These are phyloP conservation scores for Elephas maximus DNA, from an alignment of 2,113 vertebrate genomes.

Conservation along the genomic window DNA sequence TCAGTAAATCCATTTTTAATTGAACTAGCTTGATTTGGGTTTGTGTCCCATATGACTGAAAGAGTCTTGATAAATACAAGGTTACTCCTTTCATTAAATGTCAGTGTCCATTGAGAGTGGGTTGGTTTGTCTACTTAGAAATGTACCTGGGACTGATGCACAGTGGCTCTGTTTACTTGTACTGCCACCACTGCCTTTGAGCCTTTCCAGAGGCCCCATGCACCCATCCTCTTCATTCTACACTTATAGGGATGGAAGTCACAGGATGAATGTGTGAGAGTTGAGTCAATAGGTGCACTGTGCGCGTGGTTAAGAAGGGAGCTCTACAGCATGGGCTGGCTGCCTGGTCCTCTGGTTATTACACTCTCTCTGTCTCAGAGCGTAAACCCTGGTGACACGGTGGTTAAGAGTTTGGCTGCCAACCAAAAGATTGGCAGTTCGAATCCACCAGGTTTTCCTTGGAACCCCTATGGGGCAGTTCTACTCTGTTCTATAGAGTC, in stretches of 20 bases:
- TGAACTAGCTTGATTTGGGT: neutral
- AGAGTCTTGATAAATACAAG: neutral
- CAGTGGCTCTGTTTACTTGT: neutral
- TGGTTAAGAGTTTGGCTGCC: too few species aligned
- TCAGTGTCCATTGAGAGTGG: neutral
- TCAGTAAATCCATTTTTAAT: neutral
- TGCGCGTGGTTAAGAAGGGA: neutral
- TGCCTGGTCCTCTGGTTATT: neutral
- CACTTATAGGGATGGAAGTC: neutral
- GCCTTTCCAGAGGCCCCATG: neutral
- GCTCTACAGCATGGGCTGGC: too few species aligned
- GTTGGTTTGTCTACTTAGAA: neutral
- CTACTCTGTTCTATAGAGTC: too few species aligned
- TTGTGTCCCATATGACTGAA: neutral
- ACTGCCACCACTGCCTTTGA: neutral
- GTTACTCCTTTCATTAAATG: neutral
- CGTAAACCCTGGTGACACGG: neutral
- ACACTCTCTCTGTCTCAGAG: neutral
- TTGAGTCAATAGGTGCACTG: neutral
- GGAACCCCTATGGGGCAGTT: too few species aligned
- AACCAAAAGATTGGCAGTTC: too few species aligned
- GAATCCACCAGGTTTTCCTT: too few species aligned
- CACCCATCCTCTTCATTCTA: too few species aligned
- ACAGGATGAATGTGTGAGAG: neutral
- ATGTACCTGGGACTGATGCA: neutral